These are phyloP conservation scores for Caenorhabditis virilis DNA, from an alignment of 2,888 invertebrate species.

Conservation along the genomic window DNA sequence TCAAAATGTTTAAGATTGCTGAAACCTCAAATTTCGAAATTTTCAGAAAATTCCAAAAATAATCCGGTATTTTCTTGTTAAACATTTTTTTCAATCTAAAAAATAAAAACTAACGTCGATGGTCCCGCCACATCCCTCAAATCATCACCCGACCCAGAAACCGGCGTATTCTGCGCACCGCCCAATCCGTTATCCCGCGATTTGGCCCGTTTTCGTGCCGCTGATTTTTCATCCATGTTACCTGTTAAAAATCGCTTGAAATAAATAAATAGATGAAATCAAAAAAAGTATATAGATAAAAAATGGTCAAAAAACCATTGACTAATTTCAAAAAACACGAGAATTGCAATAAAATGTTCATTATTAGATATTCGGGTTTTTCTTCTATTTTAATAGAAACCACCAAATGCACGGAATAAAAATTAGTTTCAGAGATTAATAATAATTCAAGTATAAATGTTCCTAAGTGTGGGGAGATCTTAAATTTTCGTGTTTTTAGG, in stretches of 20 bases:
- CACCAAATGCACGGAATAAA: no score
- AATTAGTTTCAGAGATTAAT: no score
- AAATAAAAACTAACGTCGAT: background rate
- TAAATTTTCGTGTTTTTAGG: no score
- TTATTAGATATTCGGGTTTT: background rate
- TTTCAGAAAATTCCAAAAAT: background rate
- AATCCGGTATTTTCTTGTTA: background rate
- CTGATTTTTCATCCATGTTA: constrained; percentile 1
- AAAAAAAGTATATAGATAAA: background rate
- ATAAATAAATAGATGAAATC: background rate
- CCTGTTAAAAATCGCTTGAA: background rate
- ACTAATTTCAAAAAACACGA: background rate
- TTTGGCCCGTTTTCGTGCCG: background rate
- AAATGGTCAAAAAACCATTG: background rate
- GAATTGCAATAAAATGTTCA: background rate
- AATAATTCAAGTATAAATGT: no score
- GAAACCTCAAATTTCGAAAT: no score
- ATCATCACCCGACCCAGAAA: background rate
- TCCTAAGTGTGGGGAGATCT: no score
- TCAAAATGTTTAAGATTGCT: no score
- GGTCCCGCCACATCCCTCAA: background rate
- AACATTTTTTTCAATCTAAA: background rate
- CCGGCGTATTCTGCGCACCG: constrained; percentile 3
- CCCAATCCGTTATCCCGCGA: background rate
- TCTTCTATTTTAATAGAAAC: no score